Conservation (phyloP, 2,888 invertebrate species). For the Sesia apiformis region DNA sequence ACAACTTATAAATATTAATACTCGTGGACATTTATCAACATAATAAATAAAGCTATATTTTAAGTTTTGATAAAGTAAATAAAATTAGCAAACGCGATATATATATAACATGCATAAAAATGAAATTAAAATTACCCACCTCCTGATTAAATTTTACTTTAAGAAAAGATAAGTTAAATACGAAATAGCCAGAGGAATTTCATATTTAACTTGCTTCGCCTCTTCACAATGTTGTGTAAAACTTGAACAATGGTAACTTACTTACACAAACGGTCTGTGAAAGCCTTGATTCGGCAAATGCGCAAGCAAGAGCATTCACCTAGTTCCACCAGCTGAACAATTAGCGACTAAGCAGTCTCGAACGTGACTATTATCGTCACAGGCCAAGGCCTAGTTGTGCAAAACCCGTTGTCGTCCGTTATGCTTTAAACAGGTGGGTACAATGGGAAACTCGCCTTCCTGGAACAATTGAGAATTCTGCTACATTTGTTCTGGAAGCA, state of each 20-base stretch:
- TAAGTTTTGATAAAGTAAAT: no score
- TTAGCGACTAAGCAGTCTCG: slow-evolving; percentile 18
- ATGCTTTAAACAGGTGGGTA: slow-evolving; percentile 30
- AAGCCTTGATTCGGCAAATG: background rate
- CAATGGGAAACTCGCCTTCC: slow-evolving; percentile 34
- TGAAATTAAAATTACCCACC: no score
- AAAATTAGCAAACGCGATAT: no score
- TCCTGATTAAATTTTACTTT: no score
- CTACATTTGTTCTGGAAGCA: slow-evolving; percentile 44
- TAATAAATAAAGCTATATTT: background rate
- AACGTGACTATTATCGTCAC: slow-evolving; percentile 35
- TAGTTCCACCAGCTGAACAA: slow-evolving; percentile 5
- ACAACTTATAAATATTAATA: background rate
- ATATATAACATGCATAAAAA: no score
- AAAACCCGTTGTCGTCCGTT: slow-evolving; percentile 57
- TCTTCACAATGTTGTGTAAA: background rate
- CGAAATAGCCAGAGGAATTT: no score
- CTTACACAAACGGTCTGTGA: slow-evolving; percentile 3
- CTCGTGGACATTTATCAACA: background rate
- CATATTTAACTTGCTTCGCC: no score
- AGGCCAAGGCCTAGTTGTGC: slow-evolving; percentile 49
- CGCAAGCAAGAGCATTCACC: slow-evolving; percentile 3
- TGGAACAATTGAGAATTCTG: slow-evolving; percentile 46
- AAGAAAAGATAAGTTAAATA: no score
- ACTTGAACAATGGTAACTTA: slow-evolving; percentile 2